Conservation (phyloP, 2,113 vertebrate genomes). For the Pandion haliaetus region DNA sequence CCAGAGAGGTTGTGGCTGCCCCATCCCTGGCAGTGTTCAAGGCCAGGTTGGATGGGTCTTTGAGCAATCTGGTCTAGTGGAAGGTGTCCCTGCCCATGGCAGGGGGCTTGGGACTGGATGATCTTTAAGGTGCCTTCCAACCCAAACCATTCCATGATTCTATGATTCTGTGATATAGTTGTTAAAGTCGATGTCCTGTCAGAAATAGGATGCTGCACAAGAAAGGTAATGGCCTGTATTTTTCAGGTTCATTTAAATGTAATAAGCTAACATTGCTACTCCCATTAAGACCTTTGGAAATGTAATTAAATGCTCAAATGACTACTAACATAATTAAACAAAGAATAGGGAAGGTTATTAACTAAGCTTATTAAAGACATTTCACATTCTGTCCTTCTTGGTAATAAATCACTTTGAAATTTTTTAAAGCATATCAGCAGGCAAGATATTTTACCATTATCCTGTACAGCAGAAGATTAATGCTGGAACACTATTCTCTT, state of each 20-base stretch:
- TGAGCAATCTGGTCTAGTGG: too few relatives aligned
- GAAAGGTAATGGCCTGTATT: slow-evolving; percentile 4
- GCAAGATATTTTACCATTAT: slow-evolving; percentile 41
- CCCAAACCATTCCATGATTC: too few relatives aligned
- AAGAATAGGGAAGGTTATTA: slow-evolving; percentile 50
- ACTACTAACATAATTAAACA: slow-evolving; percentile 64
- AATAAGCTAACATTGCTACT: slow-evolving; percentile 66
- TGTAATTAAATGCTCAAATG: slow-evolving; percentile 69
- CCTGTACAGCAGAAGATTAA: neutral
- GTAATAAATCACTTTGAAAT: slow-evolving; percentile 60
- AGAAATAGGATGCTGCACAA: neutral
- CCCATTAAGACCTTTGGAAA: slow-evolving; percentile 61
- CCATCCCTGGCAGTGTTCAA: too few relatives aligned
- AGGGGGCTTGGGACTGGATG: too few relatives aligned
- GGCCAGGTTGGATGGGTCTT: too few relatives aligned
- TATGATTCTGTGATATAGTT: neutral
- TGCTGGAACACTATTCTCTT: neutral
- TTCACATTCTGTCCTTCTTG: neutral
- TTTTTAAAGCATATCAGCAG: slow-evolving; percentile 26
- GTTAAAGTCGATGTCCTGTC: neutral
- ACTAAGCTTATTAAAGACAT: slow-evolving; percentile 62
- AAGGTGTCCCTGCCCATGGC: too few relatives aligned
- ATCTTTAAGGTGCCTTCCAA: too few relatives aligned
- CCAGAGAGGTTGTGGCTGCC: too few relatives aligned
- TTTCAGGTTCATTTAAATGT: slow-evolving; percentile 69